Evolutionary conservation across 2,797 vertebrate genomes (phyloP).

Genomic region (Pseudomugil tenellus): DNA sequence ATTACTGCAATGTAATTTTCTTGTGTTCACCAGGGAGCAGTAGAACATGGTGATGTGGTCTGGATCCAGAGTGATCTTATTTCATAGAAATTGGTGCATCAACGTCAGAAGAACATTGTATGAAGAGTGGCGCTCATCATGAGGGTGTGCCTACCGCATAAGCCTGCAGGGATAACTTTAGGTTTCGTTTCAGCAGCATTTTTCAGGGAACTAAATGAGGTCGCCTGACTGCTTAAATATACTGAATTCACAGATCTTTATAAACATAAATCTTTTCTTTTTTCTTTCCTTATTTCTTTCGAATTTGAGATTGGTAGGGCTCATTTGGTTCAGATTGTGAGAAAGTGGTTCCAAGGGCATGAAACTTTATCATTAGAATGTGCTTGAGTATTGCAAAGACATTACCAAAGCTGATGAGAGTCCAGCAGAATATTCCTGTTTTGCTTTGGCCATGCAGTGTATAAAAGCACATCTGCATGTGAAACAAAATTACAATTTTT

Average conservation of each 20-base stretch:
- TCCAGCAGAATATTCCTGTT: neutral
- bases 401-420: neutral
- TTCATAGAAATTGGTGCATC: neutral
- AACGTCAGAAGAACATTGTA: neutral
- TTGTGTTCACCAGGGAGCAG: too few relatives aligned
- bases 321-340: too few relatives aligned
- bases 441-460: neutral
- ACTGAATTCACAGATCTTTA: too few relatives aligned
- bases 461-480: neutral
- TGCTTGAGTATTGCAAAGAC: too few relatives aligned
- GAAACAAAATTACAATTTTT: neutral
- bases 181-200: neutral
- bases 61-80: neutral
- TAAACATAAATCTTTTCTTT: too few relatives aligned
- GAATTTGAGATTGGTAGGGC: too few relatives aligned
- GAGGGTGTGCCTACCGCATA: neutral
- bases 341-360: too few relatives aligned
- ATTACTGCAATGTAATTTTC: too few relatives aligned
- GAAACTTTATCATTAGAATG: too few relatives aligned
- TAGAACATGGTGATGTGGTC: neutral
- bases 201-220: too few relatives aligned
- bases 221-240: too few relatives aligned
- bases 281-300: too few relatives aligned
- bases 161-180: neutral
- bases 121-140: neutral